Conservation (phyloP, 2,113 vertebrate species). For the Chunga burmeisteri region DNA sequence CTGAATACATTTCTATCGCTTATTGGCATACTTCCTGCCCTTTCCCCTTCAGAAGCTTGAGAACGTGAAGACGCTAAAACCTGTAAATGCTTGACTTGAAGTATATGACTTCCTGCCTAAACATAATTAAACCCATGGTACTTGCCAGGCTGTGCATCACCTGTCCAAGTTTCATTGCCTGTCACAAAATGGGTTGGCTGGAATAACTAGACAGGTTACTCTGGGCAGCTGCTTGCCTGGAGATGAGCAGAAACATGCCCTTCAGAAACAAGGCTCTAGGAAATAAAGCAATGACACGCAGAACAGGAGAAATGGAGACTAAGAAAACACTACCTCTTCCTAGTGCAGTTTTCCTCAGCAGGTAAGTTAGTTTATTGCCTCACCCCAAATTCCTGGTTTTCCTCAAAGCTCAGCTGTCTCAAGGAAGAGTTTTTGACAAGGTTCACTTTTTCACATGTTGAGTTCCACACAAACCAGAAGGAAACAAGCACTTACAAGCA, state of each 20-base stretch:
- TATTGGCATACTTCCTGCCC: background rate
- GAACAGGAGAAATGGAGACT: background rate
- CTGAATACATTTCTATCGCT: background rate
- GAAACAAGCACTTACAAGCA: background rate
- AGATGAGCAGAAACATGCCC: background rate
- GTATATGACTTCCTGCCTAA: slow-evolving; percentile 33
- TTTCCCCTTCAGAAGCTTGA: background rate
- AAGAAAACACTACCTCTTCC: background rate
- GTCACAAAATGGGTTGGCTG: background rate
- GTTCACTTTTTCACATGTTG: background rate
- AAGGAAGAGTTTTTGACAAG: background rate
- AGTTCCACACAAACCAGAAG: slow-evolving; percentile 1
- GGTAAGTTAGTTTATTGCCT: background rate
- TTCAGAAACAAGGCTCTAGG: background rate
- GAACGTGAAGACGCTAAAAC: background rate
- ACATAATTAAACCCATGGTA: background rate
- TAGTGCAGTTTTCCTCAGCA: background rate
- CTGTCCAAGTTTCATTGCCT: background rate
- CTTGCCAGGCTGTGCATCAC: slow-evolving; percentile 37
- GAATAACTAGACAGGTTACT: background rate
- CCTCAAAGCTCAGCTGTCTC: background rate
- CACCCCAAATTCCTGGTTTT: background rate
- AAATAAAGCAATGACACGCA: background rate
- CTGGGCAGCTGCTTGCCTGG: background rate
- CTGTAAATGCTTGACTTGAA: slow-evolving; percentile 15